These are phyloP conservation scores for Coregonus clupeaformis DNA, from an alignment of 2,113 vertebrate genomes.

Conservation along the genomic window DNA sequence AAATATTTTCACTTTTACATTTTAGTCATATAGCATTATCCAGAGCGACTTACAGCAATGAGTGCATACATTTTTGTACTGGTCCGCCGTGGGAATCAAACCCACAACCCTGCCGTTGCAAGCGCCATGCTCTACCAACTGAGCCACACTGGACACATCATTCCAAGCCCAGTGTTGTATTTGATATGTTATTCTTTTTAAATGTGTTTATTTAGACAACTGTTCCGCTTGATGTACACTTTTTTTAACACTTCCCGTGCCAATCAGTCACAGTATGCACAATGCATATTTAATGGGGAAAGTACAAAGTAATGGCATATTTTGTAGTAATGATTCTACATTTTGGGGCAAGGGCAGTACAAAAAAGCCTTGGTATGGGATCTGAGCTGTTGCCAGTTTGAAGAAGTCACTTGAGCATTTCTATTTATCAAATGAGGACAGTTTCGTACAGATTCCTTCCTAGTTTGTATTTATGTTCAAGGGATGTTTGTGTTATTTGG, in stretches of 20 bases:
- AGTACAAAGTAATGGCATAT: background rate
- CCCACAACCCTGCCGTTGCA: too few species aligned
- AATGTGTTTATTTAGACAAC: background rate
- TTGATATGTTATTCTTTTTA: too few species aligned
- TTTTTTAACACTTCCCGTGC: background rate
- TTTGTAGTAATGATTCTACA: background rate
- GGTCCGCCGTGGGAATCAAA: too few species aligned
- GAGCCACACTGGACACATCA: too few species aligned
- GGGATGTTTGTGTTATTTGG: background rate
- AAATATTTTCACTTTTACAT: too few species aligned
- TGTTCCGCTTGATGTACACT: background rate
- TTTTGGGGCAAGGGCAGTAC: background rate
- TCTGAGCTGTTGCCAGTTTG: background rate
- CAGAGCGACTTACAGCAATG: too few species aligned
- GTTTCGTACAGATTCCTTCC: background rate
- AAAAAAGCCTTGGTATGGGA: background rate
- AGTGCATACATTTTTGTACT: too few species aligned
- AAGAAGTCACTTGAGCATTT: background rate
- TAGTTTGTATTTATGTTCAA: background rate
- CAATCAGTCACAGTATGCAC: conserved; percentile 4
- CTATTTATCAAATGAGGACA: conserved; percentile 1
- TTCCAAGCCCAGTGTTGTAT: too few species aligned
- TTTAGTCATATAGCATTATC: too few species aligned
- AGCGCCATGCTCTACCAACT: too few species aligned
- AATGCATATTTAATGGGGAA: background rate